phyloP scores from a whole-genome alignment of 2,113 vertebrate genomes.

The Gavia stellata region DNA sequence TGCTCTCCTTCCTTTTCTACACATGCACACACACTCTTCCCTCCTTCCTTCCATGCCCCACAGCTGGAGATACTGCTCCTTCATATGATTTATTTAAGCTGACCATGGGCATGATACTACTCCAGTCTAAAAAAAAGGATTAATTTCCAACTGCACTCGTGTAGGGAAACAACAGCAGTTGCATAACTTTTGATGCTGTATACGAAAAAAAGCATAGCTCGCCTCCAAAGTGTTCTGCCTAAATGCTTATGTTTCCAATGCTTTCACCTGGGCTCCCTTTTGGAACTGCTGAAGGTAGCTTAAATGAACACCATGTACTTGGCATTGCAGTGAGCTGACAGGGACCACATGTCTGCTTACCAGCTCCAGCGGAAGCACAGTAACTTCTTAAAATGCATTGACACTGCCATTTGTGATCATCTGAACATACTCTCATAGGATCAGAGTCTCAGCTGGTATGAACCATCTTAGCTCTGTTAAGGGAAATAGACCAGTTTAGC shows the following conservation, averaged over 20 bases:
- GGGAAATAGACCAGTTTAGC: neutral
- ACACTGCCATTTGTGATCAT: neutral
- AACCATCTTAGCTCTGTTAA: neutral
- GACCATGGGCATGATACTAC: neutral
- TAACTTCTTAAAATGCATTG: neutral
- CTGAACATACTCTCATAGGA: neutral
- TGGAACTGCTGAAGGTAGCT: neutral
- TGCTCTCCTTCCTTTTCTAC: neutral
- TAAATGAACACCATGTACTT: slow-evolving; percentile 9
- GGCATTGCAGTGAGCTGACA: neutral
- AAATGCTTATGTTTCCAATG: neutral
- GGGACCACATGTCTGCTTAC: slow-evolving; percentile 5
- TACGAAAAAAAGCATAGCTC: neutral
- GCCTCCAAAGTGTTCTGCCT: neutral
- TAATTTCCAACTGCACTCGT: neutral
- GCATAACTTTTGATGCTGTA: neutral
- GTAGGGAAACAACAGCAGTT: neutral
- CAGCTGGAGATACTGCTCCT: neutral
- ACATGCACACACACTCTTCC: neutral
- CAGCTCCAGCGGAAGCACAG: neutral
- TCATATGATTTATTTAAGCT: neutral
- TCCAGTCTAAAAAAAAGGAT: neutral
- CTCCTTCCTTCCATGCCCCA: neutral
- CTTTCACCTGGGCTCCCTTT: neutral
- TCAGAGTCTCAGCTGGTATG: neutral